phyloP scores from a whole-genome alignment of 37 sponge, comb jelly and placozoan species.

The Spongia lamella region DNA sequence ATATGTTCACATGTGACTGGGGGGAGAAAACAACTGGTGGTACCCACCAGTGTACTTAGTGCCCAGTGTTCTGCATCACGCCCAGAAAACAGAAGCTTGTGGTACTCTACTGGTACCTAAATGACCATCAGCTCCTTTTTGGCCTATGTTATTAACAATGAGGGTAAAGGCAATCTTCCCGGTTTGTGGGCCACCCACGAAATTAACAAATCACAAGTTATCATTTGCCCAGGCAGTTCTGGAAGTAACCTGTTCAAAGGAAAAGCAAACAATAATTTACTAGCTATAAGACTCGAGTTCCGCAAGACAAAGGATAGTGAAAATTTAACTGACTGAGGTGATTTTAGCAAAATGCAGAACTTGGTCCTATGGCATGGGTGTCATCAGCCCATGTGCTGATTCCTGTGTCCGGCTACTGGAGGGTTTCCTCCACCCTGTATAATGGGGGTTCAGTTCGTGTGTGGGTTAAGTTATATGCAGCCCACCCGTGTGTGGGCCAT shows the following conservation, averaged over 20 bases:
- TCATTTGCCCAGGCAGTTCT: background rate
- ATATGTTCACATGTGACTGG: conserved; percentile 41
- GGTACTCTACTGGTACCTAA: conserved; percentile 36
- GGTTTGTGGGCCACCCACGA: no score
- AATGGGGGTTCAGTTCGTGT: no score
- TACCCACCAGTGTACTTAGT: conserved; percentile 21
- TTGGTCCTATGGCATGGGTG: no score
- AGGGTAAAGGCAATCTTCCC: no score
- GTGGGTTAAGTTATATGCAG: no score
- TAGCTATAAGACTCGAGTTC: conserved; percentile 9
- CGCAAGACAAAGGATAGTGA: no score
- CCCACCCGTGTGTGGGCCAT: no score
- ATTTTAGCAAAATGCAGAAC: no score
- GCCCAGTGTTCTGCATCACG: conserved; percentile 17
- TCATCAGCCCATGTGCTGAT: no score
- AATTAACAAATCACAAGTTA: background rate
- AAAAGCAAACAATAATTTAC: background rate
- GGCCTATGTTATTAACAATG: background rate
- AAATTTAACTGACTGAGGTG: no score
- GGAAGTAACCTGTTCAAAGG: background rate
- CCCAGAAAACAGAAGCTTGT: background rate
- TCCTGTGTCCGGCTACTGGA: no score
- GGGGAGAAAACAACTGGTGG: conserved; percentile 31
- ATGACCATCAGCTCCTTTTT: conserved; percentile 46
- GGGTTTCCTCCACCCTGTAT: no score